Evolutionary conservation across 2,113 vertebrate genomes (phyloP), one percentile per base, ranked within the genome.

Genomic region (Oncorhynchus clarkii): DNA sequence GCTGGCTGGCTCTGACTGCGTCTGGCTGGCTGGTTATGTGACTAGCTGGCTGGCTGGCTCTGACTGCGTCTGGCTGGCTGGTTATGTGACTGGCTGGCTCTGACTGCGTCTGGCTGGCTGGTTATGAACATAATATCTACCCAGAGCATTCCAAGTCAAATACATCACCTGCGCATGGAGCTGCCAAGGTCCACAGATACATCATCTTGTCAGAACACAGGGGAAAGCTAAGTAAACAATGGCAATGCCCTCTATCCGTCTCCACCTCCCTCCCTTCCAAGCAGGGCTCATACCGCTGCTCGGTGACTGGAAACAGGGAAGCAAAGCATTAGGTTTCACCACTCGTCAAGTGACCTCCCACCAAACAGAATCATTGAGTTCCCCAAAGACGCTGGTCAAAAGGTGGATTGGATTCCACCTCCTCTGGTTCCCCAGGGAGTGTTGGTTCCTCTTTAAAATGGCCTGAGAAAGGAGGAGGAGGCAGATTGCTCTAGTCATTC

Each of bases 121-220:
- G 31, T 31, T 31, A 31, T 5, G 29, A 12, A 5, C 20, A 29
- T 34, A 26, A 67, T 80, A 76, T 78, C 78, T 67, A 24, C 79
- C 84, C 76, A 3, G 71, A 34, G 80, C 82, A 87, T 91, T 91
- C 86, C 87, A 84, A 67, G 66, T 67, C 62, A 78, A 84, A 87
- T 76, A 84, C 67, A 87, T 90, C 86, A 90, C 88, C 82, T 84
- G 81, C 69, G 79, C 67, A 73, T 65, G 45, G 70, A 60, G 67
- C 80, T 82, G 88, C 89, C 89, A 87, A 90, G 84, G 78, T 86
- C 83, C 39, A 87, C 70, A 82, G 79, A 89, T 89, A 78, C 79
- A 91, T 91, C 87, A 88, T 75, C 68, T 80, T 82, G 86, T 88
- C 86, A 85, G 74, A 75, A 77, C 75, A 77, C 76, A 27, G 76